Evolutionary conservation across 2,888 invertebrate genomes (phyloP).

Genomic region (Folsomia candida): DNA sequence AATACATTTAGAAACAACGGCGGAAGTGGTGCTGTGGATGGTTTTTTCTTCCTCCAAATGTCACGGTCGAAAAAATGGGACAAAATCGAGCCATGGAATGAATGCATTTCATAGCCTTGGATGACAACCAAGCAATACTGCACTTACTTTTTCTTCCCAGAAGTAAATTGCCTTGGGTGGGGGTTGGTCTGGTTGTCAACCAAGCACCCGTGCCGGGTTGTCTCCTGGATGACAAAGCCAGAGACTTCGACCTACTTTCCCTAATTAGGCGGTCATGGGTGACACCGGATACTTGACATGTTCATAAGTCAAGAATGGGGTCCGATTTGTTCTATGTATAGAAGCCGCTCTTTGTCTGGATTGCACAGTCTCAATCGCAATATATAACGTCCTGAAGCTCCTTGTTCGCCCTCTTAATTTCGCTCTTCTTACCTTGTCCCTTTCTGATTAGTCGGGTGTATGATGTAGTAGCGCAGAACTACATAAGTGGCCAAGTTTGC

Average conservation of each 20-base stretch:
- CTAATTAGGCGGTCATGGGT: constrained; percentile 1
- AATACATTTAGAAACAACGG: not conserved
- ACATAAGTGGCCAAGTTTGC: not conserved
- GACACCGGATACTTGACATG: constrained; percentile 1
- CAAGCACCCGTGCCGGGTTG: not conserved
- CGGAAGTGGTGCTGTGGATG: not conserved
- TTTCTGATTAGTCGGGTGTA: not conserved
- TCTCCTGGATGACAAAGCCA: not conserved
- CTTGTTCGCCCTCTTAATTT: not conserved
- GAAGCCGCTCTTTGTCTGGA: not conserved
- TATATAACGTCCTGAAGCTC: not conserved
- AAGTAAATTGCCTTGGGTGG: not conserved
- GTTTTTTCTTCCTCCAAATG: not conserved
- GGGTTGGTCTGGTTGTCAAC: not conserved
- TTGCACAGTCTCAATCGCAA: not conserved
- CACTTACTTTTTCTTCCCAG: not conserved
- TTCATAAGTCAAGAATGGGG: not conserved
- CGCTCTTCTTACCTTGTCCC: not conserved
- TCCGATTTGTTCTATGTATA: not conserved
- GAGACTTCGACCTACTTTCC: not conserved
- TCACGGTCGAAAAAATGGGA: not conserved
- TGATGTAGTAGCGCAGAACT: no score
- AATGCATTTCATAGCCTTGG: not conserved
- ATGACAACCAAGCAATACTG: not conserved
- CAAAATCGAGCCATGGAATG: not conserved